Percentiles rank a stretch among this genome's conserved stretches.
Conservation (phyloP, 1,140 invertebrate genomes). For the Sinonovacula constricta region DNA sequence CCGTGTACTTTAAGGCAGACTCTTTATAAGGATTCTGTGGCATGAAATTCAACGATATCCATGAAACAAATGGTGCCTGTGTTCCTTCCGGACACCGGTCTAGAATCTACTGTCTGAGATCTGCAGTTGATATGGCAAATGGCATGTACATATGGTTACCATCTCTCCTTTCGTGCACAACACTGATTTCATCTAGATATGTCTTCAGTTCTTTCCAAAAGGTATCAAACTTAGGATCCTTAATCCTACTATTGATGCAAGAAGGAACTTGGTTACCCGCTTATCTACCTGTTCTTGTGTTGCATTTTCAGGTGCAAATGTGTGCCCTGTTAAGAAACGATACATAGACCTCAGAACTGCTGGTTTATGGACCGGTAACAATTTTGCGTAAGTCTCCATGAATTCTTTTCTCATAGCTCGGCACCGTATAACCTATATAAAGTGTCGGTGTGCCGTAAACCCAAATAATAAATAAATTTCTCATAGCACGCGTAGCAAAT, state of each 20-base stretch:
- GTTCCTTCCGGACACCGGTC: constrained; percentile 4
- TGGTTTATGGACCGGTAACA: no score
- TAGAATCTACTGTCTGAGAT: constrained; percentile 8
- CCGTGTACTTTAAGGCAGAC: constrained; percentile 36
- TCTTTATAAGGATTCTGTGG: constrained; percentile 21
- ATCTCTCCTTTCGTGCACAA: constrained; percentile 23
- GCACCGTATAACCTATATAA: no score
- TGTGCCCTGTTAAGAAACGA: neutral
- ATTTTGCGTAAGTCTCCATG: no score
- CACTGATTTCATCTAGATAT: constrained; percentile 34
- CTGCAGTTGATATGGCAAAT: constrained; percentile 25
- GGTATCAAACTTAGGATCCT: constrained; percentile 23
- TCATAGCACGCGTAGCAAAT: no score
- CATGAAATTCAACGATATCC: constrained; percentile 31
- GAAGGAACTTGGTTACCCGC: neutral
- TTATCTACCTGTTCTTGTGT: constrained; percentile 3
- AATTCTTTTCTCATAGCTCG: no score
- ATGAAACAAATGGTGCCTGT: constrained; percentile 12
- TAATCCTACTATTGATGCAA: no score
- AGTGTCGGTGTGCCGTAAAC: no score
- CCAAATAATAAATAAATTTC: no score
- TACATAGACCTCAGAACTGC: neutral
- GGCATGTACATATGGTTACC: constrained; percentile 31
- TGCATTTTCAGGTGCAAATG: neutral
- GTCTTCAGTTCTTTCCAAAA: constrained; percentile 25